These are phyloP conservation scores for Pseudois nayaur DNA, from an alignment of 2,113 vertebrate species.

Conservation along the genomic window DNA sequence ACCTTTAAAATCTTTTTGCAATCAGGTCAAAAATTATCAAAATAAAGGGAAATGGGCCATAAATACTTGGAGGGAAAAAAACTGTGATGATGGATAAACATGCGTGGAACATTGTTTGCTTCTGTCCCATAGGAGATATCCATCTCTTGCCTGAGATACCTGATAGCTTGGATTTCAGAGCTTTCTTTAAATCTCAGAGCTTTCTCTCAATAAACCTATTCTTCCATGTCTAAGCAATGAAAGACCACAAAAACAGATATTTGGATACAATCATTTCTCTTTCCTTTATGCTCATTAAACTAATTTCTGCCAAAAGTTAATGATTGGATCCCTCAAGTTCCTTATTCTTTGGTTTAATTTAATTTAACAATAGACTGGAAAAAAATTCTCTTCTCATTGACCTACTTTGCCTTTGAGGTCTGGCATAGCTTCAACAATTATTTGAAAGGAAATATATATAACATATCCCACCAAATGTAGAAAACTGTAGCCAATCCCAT, in stretches of 20 bases:
- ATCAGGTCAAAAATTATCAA: not conserved
- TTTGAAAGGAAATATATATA: not conserved
- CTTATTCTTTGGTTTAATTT: conserved; percentile 12
- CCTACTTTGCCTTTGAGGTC: conserved; percentile 4
- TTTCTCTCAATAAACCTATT: not conserved
- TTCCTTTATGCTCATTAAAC: conserved; percentile 7
- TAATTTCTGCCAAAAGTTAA: conserved; percentile 10
- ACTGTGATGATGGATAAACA: not conserved
- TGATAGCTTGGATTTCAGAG: not conserved
- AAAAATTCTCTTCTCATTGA: conserved; percentile 22
- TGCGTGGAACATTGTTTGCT: not conserved
- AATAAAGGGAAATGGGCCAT: not conserved
- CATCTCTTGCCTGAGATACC: not conserved
- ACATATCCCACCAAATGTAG: not conserved
- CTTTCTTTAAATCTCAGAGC: not conserved
- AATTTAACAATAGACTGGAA: conserved; percentile 11
- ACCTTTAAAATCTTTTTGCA: conserved; percentile 30
- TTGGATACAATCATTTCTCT: not conserved
- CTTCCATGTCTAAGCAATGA: not conserved
- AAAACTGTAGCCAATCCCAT: not conserved
- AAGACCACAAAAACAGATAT: not conserved
- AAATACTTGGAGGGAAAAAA: not conserved
- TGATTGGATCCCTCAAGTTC: not conserved
- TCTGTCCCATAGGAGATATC: not conserved
- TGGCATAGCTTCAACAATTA: conserved; percentile 6